A percentile compares a stretch with the other conserved stretches of the same genome.
Evolutionary conservation across 2,797 vertebrate genomes (phyloP).

Genomic region (Dryobates pubescens): DNA sequence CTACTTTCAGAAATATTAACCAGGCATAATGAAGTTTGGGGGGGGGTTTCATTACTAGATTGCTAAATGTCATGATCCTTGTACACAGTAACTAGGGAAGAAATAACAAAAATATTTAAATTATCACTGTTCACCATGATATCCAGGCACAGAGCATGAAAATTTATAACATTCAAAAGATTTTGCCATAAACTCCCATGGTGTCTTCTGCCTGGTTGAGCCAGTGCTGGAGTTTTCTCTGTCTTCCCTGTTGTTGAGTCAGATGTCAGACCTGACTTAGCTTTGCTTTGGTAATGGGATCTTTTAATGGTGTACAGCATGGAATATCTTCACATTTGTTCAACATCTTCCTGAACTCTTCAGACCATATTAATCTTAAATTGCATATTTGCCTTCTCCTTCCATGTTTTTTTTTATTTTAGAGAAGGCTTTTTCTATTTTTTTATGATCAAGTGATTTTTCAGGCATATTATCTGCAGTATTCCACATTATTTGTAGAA

Average conservation of each 20-base stretch:
- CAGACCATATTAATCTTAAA: slow-evolving; percentile 9
- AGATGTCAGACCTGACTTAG: slow-evolving; percentile 22
- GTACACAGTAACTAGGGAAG: not conserved
- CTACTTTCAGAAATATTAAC: slow-evolving; percentile 47
- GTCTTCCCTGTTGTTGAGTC: slow-evolving; percentile 1
- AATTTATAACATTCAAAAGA: slow-evolving; percentile 62
- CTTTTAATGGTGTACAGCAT: not conserved
- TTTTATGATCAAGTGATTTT: slow-evolving; percentile 26
- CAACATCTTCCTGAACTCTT: not conserved
- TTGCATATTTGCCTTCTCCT: not conserved
- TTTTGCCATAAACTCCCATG: slow-evolving; percentile 38
- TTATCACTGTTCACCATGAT: not conserved
- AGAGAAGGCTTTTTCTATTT: not conserved
- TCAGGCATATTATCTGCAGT: not conserved
- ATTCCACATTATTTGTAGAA: slow-evolving; percentile 33
- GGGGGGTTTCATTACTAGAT: slow-evolving; percentile 12
- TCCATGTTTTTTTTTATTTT: slow-evolving; percentile 30
- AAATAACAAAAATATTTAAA: slow-evolving; percentile 50
- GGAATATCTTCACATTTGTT: not conserved
- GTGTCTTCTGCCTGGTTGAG: slow-evolving; percentile 46
- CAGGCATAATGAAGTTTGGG: not conserved
- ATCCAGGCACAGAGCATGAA: slow-evolving; percentile 34
- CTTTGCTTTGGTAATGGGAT: not conserved
- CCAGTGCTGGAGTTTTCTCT: slow-evolving; percentile 17
- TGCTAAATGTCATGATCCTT: slow-evolving; percentile 6